Evolutionary conservation across 2,888 invertebrate genomes (phyloP), one percentile per base, ranked within the genome.

Genomic region (Rhagonycha fulva): DNA sequence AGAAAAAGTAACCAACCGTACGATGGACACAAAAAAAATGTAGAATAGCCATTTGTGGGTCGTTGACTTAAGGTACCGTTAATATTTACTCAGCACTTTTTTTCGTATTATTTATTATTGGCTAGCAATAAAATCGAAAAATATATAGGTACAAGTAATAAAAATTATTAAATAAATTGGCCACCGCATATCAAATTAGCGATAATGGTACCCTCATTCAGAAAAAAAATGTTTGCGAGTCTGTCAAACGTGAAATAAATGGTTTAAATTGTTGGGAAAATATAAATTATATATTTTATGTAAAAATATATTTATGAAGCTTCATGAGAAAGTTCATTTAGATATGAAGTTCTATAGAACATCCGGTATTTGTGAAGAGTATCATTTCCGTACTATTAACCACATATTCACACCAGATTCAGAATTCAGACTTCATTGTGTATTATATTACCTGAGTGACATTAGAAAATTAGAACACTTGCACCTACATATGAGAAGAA

Each of bases 301-400:
- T 47, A 47, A 47, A 47, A 47, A 47, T 47, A 47, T 5, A 47
- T 47, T n/a, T 47, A 47, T 47, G 47, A 47, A 47, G 47, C 47
- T 47, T 47, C 47, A 47, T 47, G 47, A 47, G 47, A 47, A 47
- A 47, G 47, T n/a, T 47, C n/a, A n/a, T n/a, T 74, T 62, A 62
- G 70, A 74, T 69, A 26, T 14, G 23, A 62, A 12, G 30, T 23
- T 47, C 47, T 67, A 60, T 47, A 47, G 47, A 47, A n/a, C 69
- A 68, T 68, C 72, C 71, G 68, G 72, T 66, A 67, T 71, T 72
- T 66, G 62, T 72, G 32, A 9, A 69, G 72, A 76, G 63, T 62
- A 32, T 19, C 68, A 69, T 72, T 76, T 76, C 76, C 72, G 69
- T 72, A 69, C 75, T 68, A 71, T 62, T 75, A 75, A 75, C 70